Conservation (phyloP, 2,888 invertebrate genomes). For the Schizaphis graminum region DNA sequence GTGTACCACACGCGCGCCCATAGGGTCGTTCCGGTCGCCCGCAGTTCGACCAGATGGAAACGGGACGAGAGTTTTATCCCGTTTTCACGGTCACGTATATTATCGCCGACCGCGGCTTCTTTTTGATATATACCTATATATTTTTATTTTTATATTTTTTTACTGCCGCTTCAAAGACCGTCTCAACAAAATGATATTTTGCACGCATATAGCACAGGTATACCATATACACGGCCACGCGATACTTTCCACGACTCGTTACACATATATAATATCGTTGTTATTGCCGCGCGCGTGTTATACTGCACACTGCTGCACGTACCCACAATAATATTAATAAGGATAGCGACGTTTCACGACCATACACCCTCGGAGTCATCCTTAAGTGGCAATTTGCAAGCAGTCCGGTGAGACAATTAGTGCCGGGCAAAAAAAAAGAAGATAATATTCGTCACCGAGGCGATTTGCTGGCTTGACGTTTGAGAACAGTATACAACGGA, state of each 20-base stretch:
- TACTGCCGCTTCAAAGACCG: conserved; percentile 26
- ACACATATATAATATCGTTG: background rate
- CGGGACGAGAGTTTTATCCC: conserved; percentile 34
- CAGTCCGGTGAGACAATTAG: background rate
- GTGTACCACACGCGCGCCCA: conserved; percentile 12
- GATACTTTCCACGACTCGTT: background rate
- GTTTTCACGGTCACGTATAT: conserved; percentile 58
- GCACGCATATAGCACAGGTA: background rate
- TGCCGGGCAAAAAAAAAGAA: background rate
- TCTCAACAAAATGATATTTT: background rate
- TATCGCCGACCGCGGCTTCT: conserved; percentile 45
- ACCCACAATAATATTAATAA: background rate
- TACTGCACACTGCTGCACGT: conserved; percentile 1
- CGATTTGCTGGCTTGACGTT: background rate
- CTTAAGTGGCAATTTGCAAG: background rate
- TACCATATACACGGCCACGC: background rate
- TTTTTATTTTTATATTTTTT: background rate
- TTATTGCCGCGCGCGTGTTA: background rate
- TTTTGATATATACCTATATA: conserved; percentile 23
- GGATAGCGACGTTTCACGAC: background rate
- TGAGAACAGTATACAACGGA: background rate
- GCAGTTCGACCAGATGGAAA: background rate
- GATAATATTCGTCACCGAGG: background rate
- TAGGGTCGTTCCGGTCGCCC: conserved; percentile 9
- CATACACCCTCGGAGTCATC: background rate